Conservation (phyloP, 2,797 vertebrate genomes). For the Octomys mimax region DNA sequence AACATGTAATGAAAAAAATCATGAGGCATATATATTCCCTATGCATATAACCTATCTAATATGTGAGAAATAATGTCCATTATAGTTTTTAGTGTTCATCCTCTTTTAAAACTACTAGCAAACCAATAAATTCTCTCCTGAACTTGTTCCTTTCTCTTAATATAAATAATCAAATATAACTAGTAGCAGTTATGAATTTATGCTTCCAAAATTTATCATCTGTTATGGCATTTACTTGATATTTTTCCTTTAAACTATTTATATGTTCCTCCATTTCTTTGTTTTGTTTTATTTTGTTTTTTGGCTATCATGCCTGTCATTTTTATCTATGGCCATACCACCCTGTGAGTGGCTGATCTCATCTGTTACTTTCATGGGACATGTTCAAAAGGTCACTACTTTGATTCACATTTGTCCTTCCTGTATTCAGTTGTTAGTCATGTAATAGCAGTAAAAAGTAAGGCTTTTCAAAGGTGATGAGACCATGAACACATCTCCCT, state of each 20-base stretch:
- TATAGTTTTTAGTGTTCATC: neutral
- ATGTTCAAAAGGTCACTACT: neutral
- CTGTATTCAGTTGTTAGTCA: neutral
- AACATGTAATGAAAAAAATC: neutral
- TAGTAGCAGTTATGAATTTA: neutral
- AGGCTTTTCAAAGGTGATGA: neutral
- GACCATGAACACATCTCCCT: neutral
- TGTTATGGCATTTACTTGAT: neutral
- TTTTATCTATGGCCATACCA: neutral
- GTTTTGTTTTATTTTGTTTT: neutral
- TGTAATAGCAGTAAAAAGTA: neutral
- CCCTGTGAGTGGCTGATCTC: no score
- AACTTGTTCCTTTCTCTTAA: neutral
- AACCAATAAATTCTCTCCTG: neutral
- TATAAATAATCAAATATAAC: neutral
- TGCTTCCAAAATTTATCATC: neutral
- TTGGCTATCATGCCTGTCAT: neutral
- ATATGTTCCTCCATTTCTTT: neutral
- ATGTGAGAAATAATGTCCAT: neutral
- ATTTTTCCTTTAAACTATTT: neutral
- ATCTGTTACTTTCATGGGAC: neutral
- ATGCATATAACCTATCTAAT: neutral
- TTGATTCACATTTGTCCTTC: neutral
- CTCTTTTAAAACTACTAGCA: neutral
- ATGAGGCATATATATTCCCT: neutral